Conservation (phyloP, 2,797 vertebrate species). For the Cynodonichthys magdalenae region DNA sequence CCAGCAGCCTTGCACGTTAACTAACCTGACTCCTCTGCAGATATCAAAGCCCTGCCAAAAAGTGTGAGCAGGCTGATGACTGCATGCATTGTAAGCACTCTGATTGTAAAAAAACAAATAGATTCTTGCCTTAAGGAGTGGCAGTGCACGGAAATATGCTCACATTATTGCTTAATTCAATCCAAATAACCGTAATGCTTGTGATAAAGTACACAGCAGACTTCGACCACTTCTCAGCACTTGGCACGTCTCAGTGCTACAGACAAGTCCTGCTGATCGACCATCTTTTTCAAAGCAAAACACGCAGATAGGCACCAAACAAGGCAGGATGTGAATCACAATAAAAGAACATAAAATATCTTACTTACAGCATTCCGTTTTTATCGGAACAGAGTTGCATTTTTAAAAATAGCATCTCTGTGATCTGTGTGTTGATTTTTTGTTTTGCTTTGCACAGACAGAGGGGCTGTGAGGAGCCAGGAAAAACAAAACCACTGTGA, state of each 20-base stretch:
- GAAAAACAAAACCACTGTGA: too few relatives aligned
- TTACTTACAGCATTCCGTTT: background rate
- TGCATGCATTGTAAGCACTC: background rate
- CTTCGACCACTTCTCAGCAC: background rate
- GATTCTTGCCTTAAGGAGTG: slow-evolving; percentile 3
- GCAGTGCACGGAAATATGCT: background rate
- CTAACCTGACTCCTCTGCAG: background rate
- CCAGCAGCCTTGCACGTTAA: slow-evolving; percentile 1
- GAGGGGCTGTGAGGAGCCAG: too few relatives aligned
- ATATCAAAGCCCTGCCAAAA: background rate
- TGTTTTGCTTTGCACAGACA: too few relatives aligned
- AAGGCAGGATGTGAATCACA: background rate
- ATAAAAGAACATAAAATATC: background rate
- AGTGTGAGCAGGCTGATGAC: background rate
- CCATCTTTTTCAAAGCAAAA: background rate
- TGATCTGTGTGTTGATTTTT: too few relatives aligned
- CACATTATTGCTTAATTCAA: slow-evolving; percentile 1
- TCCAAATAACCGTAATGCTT: background rate
- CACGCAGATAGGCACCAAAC: background rate
- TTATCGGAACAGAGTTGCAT: background rate
- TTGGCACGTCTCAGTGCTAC: background rate
- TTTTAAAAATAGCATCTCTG: background rate
- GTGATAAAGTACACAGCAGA: background rate
- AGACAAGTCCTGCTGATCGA: background rate
- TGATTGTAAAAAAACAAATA: background rate